Percentiles rank a stretch among this genome's conserved stretches.
Evolutionary conservation across 2,797 vertebrate genomes (phyloP).

Genomic region (Dicrostonyx torquatus): DNA sequence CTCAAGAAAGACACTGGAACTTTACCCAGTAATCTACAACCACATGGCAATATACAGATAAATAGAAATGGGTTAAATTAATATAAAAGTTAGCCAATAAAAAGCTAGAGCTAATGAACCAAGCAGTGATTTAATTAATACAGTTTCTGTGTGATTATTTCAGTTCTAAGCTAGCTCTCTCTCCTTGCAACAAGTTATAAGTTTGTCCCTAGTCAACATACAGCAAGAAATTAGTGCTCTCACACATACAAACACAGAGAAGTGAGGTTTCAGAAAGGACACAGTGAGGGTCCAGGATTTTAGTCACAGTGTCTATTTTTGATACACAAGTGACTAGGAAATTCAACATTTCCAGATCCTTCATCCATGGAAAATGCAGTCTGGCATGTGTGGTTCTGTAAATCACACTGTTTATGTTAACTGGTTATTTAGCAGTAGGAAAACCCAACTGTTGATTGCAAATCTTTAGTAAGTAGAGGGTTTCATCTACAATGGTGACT

Average conservation of each 20-base stretch:
- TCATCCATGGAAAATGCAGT: background rate
- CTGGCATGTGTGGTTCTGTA: background rate
- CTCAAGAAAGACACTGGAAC: no score
- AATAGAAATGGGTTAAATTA: no score
- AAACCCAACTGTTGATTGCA: no score
- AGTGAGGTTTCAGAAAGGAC: background rate
- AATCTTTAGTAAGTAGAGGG: background rate
- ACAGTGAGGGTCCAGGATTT: background rate
- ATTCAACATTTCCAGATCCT: background rate
- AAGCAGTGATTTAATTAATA: no score
- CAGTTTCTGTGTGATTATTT: no score
- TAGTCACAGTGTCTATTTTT: background rate
- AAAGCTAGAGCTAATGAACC: no score
- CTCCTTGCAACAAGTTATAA: no score
- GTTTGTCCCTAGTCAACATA: background rate
- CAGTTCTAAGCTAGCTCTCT: no score
- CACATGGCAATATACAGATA: no score
- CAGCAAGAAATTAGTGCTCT: background rate
- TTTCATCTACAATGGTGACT: no score
- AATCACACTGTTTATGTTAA: background rate
- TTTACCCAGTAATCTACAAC: no score
- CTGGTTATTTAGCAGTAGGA: background rate
- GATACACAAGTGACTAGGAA: background rate
- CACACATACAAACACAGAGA: background rate
- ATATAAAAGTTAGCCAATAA: no score